Evolutionary conservation across 2,113 vertebrate genomes (phyloP), one percentile per base, ranked within the genome.

Genomic region (Phycodurus eques): DNA sequence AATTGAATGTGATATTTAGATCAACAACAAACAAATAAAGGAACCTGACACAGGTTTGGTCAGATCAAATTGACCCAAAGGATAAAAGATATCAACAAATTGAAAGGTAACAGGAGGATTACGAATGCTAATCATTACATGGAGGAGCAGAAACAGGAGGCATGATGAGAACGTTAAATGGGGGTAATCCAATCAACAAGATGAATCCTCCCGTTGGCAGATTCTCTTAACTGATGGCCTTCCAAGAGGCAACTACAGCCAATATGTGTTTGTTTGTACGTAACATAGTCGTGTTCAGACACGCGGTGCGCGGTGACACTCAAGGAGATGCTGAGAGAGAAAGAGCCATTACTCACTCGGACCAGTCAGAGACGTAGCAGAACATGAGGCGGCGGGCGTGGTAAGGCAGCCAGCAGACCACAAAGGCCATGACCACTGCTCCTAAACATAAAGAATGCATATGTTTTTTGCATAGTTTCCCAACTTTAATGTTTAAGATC

Each of bases 331-430:
- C 8, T 20, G 20, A 68, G 27, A 57, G 22, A 51, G 56, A 68
- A 62, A 31, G 42, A 60, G 64, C 27, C 3, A 7, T 75, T 82
- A 96, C 97, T 98, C 84, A 99, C 97, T 93, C 85, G 63, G 96
- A 93, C 97, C 96, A 99, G 5, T 94, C 81, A 0, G 94, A 92
- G 39, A 96, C 56, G 0, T 98, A 99, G 92, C 96, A 98, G 78
- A 95, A 99, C 97, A 99, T 98, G 81, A 99, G 94, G 0, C 97
- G 93, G 3, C 97, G 94, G 0, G 93, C 83, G 7, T 99, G 97
- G 80, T 99, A 99, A 0, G 97, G 97, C 79, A 98, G 92, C 96
- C 96, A 98, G 90, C 97, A 99, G 75, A 98, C 93, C 88, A 98
- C 96, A 0, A 99, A 99, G 74, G 97, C 97, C 0, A 98, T 92